phyloP scores from a whole-genome alignment of 2,888 invertebrate species.

The Buathra laborator region DNA sequence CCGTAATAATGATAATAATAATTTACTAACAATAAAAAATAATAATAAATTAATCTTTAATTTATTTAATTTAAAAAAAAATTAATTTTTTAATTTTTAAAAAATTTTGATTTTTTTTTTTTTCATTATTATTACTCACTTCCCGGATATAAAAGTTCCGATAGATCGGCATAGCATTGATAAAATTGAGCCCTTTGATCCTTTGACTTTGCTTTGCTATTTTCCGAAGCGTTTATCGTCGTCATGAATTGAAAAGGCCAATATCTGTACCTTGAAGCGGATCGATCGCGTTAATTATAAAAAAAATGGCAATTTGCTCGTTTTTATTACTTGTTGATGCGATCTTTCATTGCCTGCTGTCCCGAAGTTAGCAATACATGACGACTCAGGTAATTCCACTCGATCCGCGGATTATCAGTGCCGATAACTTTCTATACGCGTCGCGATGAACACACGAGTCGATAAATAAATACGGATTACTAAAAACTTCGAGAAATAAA shows the following conservation, averaged over 20 bases:
- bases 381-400: constrained; percentile 77
- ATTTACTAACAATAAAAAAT: no score
- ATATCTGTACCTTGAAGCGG: constrained; percentile 71
- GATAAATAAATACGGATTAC: neutral
- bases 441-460: neutral
- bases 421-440: constrained; percentile 65
- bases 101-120: no score
- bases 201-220: constrained; percentile 51
- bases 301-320: neutral
- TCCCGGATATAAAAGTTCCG: constrained; percentile 80
- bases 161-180: constrained; percentile 77
- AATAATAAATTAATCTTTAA: no score
- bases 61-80: no score
- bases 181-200: constrained; percentile 64
- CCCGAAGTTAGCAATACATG: constrained; percentile 61
- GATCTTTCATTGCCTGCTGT: constrained; percentile 63
- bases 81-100: no score
- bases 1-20: no score
- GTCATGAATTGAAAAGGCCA: constrained; percentile 79
- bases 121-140: constrained; percentile 69
- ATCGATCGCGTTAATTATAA: constrained; percentile 12
- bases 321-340: constrained; percentile 71
- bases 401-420: constrained; percentile 72
- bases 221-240: constrained; percentile 34
- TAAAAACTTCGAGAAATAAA: neutral